Conservation (phyloP, 2,113 vertebrate species). For the Chascanopsetta lugubris region DNA sequence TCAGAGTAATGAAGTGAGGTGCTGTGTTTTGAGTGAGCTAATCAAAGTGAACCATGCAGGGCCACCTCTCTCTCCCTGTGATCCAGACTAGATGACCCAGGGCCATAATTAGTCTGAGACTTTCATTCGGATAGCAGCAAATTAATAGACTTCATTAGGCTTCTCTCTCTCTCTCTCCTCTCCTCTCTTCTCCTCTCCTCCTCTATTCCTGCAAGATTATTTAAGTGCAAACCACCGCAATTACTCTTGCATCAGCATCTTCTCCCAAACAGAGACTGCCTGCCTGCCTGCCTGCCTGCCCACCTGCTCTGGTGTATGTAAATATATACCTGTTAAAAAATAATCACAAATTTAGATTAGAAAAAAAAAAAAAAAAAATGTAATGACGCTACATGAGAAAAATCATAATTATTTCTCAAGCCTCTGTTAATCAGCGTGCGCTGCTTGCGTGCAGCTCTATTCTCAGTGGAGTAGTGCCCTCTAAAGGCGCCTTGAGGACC, state of each 20-base stretch:
- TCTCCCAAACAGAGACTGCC: not conserved
- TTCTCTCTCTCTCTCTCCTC: conserved; percentile 38
- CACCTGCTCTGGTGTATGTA: not conserved
- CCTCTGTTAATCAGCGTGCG: conserved; percentile 50
- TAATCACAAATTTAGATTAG: conserved; percentile 30
- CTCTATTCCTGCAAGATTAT: conserved; percentile 34
- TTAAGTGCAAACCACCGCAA: conserved; percentile 36
- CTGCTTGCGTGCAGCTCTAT: conserved; percentile 47
- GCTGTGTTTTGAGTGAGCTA: conserved; percentile 66
- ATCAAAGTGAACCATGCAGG: conserved; percentile 75
- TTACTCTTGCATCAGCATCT: conserved; percentile 15
- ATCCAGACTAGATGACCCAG: conserved; percentile 74
- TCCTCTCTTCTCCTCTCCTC: conserved; percentile 30
- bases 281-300: too few species aligned
- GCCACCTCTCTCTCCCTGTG: conserved; percentile 73
- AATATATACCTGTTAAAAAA: conserved; percentile 13
- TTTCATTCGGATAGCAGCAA: conserved; percentile 75
- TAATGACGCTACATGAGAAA: conserved; percentile 33
- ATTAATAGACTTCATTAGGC: conserved; percentile 76
- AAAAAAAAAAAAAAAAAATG: too few species aligned
- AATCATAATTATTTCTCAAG: conserved; percentile 51
- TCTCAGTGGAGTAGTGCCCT: conserved; percentile 77
- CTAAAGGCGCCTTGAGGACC: conserved; percentile 61
- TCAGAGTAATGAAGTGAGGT: conserved; percentile 71
- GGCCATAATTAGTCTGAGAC: conserved; percentile 76